phyloP scores from a whole-genome alignment of 92 coral and sea anemone genomes.

The Siderastrea radians region DNA sequence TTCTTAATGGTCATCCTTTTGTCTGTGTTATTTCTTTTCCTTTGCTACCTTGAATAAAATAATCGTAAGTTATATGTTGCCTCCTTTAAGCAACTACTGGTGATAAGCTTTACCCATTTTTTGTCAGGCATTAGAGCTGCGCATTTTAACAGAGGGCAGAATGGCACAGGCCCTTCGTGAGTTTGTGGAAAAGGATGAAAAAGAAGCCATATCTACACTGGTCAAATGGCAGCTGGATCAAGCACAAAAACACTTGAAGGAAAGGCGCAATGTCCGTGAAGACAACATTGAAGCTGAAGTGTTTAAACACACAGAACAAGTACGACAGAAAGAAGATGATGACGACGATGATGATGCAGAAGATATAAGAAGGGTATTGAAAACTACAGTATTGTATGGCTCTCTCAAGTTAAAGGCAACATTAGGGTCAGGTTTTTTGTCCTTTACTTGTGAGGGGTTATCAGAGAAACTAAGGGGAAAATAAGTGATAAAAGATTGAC shows the following conservation, averaged over 20 bases:
- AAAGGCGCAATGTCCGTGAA: slow-evolving; percentile 75
- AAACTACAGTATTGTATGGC: too few relatives aligned
- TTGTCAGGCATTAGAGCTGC: slow-evolving; percentile 83
- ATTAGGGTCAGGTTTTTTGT: too few relatives aligned
- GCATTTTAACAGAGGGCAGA: slow-evolving; percentile 87
- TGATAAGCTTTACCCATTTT: background rate
- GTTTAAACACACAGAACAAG: slow-evolving; percentile 67
- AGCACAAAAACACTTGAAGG: slow-evolving; percentile 80
- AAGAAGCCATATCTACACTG: slow-evolving; percentile 88
- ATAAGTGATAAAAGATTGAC: too few relatives aligned
- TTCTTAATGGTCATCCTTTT: background rate
- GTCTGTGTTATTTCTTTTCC: too few relatives aligned
- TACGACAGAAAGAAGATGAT: slow-evolving; percentile 77
- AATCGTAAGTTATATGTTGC: too few relatives aligned
- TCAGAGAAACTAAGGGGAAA: too few relatives aligned
- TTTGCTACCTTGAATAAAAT: too few relatives aligned
- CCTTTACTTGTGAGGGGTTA: too few relatives aligned
- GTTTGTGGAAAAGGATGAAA: slow-evolving; percentile 97
- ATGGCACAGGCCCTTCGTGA: slow-evolving; percentile 97
- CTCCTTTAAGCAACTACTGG: too few relatives aligned
- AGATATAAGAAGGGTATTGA: slow-evolving; percentile 73
- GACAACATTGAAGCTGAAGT: slow-evolving; percentile 88
- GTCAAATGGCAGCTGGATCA: slow-evolving; percentile 94
- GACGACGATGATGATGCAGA: slow-evolving; percentile 77
- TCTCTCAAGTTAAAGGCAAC: too few relatives aligned